A percentile compares a stretch with the other conserved stretches of the same genome.
phyloP scores from a whole-genome alignment of 2,888 invertebrate genomes.

The Tachina grossa region DNA sequence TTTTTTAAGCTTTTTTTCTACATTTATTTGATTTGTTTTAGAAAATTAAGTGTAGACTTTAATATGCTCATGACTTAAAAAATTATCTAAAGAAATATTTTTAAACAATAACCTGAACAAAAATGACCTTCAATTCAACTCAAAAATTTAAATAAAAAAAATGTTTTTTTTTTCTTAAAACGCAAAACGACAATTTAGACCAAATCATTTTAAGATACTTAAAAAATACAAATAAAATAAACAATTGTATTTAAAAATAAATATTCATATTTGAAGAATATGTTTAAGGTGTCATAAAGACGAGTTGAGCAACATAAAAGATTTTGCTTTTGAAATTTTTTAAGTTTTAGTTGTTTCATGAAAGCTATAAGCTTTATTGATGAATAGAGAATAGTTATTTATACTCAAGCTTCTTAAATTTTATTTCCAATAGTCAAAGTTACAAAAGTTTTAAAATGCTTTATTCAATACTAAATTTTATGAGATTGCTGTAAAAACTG shows the following conservation, averaged over 20 bases:
- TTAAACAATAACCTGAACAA: constrained; percentile 58
- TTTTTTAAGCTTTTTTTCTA: constrained; percentile 6
- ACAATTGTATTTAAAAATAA: constrained; percentile 11
- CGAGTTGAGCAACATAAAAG: not conserved
- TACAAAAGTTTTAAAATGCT: too few relatives aligned
- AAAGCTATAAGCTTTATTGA: too few relatives aligned
- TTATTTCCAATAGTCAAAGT: too few relatives aligned
- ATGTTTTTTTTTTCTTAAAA: not conserved
- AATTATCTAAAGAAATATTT: constrained; percentile 6
- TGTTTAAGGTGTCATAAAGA: constrained; percentile 31
- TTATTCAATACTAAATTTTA: too few relatives aligned
- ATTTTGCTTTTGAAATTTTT: not conserved
- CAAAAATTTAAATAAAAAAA: not conserved
- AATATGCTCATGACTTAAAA: constrained; percentile 16
- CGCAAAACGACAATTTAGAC: not conserved
- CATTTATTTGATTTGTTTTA: not conserved
- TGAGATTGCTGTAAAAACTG: too few relatives aligned
- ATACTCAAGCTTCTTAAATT: too few relatives aligned
- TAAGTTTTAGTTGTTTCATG: not conserved
- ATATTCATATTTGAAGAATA: not conserved
- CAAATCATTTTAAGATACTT: not conserved
- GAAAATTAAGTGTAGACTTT: not conserved
- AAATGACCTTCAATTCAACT: constrained; percentile 54
- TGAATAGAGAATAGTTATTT: too few relatives aligned
- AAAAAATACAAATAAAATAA: not conserved